Evolutionary conservation across 2,113 vertebrate genomes (phyloP), one percentile per base, ranked within the genome.

Genomic region (Hemiprocne comata): DNA sequence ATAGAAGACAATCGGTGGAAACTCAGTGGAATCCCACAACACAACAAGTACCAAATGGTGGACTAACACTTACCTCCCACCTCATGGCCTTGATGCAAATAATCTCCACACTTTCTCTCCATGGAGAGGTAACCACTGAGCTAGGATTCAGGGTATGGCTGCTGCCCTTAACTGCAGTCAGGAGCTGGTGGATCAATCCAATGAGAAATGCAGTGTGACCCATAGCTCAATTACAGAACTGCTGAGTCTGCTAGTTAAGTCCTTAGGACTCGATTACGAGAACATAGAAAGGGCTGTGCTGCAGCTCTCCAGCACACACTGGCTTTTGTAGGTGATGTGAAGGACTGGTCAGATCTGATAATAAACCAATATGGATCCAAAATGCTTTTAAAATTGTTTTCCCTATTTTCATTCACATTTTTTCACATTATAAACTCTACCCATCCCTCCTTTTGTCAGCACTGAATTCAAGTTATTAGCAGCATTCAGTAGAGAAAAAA

Each of bases 21-120:
- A 44, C 29, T 57, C 23, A 10, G 21, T 19, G 26, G 38, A 42
- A 34, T 44, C 25, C 34, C 46, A 60, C 51, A 62, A 29, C 38
- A 11, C 13, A 86, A 13, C 5, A 26, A 82, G 26, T 10, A 53
- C 25, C 64, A 36, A 26, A 67, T 81, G 66, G 31, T 58, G 62
- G 38, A 54, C 14, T 14, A 42, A 26, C 0, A 0, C 38, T 69
- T 23, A 3, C 34, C 51, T 87, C 34, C 87, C 46, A 26, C 64
- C 34, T 77, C 21, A 2, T 3, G 28, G 61, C 29, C 55, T 23
- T 0, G 1, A 15, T 7, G 15, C 25, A 34, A n/a, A 34, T 1
- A 4, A 21, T 31, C 2, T 4, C 19, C 67, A 26, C 2, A 0
- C 24, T 15, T 57, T 9, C 11, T 55, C 9, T 33, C 20, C 34